Evolutionary conservation across 2,113 vertebrate genomes (phyloP), one percentile per base, ranked within the genome.

Genomic region (Hypomesus transpacificus): DNA sequence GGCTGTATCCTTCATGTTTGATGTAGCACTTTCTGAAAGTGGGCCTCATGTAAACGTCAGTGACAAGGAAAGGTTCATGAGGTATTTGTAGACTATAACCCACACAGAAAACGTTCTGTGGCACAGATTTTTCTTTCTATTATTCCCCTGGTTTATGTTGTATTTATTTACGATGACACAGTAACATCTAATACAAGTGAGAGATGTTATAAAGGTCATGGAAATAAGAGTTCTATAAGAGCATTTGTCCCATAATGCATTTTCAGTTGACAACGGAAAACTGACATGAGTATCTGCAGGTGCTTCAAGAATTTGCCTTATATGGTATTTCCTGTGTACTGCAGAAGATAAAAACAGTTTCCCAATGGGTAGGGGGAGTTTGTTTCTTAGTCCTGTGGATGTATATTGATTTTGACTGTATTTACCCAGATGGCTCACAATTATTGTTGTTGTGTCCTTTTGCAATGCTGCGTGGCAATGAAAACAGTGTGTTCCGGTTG

Each of bases 241-340:
- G 39, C 9, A 46, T 46, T 46, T 46, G 39, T 46, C 39, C 39
- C 7, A 46, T 46, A 46, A 46, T 46, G 39, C 39, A 46, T 46
- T 46, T 46, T 46, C 39, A 46, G 7, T 46, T 46, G 39, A 46
- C 39, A 46, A 46, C 0, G 39, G 39, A 46, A 46, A 46, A 46
- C 39, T 2, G 39, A 46, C 39, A 13, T 46, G 39, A 46, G 39
- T 17, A 14, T n/a, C 24, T 60, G 18, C 52, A 50, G 67, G 66
- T 57, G 14, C 57, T 14, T 56, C 58, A 34, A 60, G 16, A 53
- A 39, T 63, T 39, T 69, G 2, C 22, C 62, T 85, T 86, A 70
- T 80, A 62, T 71, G 62, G 72, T 59, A 50, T 50, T 64, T 3
- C 59, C 59, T 61, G 59, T 61, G 22, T 61, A 61, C 14, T 22